phyloP scores from a whole-genome alignment of 2,113 vertebrate species.

The Tachuris rubrigastra region DNA sequence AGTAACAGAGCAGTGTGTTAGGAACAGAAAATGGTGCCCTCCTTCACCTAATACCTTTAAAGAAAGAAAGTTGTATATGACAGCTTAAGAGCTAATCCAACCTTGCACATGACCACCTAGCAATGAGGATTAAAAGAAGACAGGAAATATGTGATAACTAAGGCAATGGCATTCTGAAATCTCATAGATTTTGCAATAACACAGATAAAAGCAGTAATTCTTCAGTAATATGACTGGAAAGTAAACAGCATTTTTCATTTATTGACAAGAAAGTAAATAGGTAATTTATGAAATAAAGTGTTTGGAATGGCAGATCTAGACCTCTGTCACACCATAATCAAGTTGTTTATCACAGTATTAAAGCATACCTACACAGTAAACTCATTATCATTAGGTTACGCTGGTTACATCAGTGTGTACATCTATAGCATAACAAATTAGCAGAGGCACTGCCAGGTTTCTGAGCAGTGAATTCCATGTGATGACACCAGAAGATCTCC shows the following conservation, averaged over 20 bases:
- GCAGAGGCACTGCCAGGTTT: neutral
- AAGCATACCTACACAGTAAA: neutral
- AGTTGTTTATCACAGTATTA: neutral
- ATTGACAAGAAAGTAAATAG: conserved; percentile 1
- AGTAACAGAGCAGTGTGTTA: neutral
- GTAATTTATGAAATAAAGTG: conserved; percentile 1
- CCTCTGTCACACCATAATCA: neutral
- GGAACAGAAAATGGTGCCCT: neutral
- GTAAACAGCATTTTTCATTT: neutral
- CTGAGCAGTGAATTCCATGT: neutral
- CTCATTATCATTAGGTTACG: neutral
- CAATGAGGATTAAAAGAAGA: neutral
- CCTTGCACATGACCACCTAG: neutral
- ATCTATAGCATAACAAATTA: neutral
- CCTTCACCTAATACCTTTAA: neutral
- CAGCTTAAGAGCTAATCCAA: neutral
- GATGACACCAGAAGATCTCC: neutral
- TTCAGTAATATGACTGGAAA: neutral
- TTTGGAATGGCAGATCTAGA: conserved; percentile 1
- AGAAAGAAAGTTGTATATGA: neutral
- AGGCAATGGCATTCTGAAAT: neutral
- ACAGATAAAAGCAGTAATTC: neutral
- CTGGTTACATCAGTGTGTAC: neutral
- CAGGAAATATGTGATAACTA: neutral
- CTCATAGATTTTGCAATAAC: neutral